phyloP scores from a whole-genome alignment of 2,888 invertebrate species.

The Agrotis exclamationis region DNA sequence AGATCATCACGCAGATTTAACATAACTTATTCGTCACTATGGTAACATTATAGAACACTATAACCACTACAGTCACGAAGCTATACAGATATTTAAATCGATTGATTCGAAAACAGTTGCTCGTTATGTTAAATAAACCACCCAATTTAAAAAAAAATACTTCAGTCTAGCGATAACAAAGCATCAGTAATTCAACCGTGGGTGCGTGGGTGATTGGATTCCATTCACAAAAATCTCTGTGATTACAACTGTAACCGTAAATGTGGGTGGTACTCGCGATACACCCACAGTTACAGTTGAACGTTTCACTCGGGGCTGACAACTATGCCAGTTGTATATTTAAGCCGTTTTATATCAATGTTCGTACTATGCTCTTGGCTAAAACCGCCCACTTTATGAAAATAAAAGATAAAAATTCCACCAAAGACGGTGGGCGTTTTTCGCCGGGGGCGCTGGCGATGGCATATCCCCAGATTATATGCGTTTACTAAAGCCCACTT shows the following conservation, averaged over 20 bases:
- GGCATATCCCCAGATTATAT: conserved; percentile 33
- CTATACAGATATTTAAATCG: background rate
- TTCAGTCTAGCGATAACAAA: conserved; percentile 13
- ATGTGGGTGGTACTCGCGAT: conserved; percentile 19
- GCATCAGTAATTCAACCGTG: conserved; percentile 15
- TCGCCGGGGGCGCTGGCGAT: conserved; percentile 17
- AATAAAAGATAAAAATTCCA: conserved; percentile 21
- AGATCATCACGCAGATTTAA: too few species aligned
- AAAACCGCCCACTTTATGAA: conserved; percentile 23
- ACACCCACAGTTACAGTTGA: background rate
- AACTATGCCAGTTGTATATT: conserved; percentile 32
- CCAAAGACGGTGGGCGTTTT: conserved; percentile 20
- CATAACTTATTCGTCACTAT: background rate
- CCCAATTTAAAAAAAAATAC: conserved; percentile 1
- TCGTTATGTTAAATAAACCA: background rate
- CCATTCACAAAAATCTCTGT: conserved; percentile 18
- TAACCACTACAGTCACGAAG: too few species aligned
- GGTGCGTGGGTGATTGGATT: conserved; percentile 30
- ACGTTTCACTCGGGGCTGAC: conserved; percentile 2
- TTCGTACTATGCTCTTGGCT: conserved; percentile 13
- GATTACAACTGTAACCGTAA: conserved; percentile 24
- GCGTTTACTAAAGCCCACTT: conserved; percentile 15
- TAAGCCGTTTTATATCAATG: conserved; percentile 8
- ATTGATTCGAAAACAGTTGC: background rate
- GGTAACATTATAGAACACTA: too few species aligned